Base-by-base conservation (phyloP, 2,888 invertebrate species). In the Noctua janthina region DNA sequence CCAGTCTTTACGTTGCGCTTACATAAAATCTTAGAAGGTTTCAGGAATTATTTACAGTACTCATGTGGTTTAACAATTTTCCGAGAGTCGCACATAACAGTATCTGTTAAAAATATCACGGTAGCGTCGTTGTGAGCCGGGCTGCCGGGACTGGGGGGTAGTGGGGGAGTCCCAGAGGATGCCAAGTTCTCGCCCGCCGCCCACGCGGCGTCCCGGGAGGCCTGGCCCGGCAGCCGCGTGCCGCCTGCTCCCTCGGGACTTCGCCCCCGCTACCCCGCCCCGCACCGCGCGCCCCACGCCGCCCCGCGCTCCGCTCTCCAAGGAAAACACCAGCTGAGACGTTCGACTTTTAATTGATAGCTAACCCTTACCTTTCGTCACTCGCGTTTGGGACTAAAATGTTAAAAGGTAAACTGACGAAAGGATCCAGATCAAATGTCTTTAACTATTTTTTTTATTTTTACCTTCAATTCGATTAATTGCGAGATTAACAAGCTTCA, bases 171-270 rank as follows among this genome's bases (percentile, higher is more conserved):
- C 96, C 96, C 96, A 90, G 93, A 93, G 96, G 96, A 95, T 89
- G 93, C 90, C 94, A 94, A 95, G 95, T 94, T 94, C 95, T 95
- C 95, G 93, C 95, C 95, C 95, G 94, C 95, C 96, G 94, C 96
- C 96, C 96, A 94, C 96, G 93, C 94, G 90, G 90, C 89, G 91
- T 95, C 96, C 94, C 96, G 39, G 62, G 96, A 93, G 96, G 94
- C 91, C 93, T 94, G 96, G 95, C 96, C 96, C 95, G 92, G 94
- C 95, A 92, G 94, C 95, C 93, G 93, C 93, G 93, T 91, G 94
- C 95, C 96, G 95, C 96, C 96, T 93, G 96, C 95, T 95, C 96
- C 94, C 96, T 13, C 23, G 95, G 94, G 96, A 94, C 91, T 91
- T 89, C 89, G 90, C 89, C 90, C 88, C 91, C 87, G 89, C 88